Evolutionary conservation across 2,888 invertebrate species (phyloP), one percentile per base, ranked within the genome.

Genomic region (Drosophila pseudotakahashii): DNA sequence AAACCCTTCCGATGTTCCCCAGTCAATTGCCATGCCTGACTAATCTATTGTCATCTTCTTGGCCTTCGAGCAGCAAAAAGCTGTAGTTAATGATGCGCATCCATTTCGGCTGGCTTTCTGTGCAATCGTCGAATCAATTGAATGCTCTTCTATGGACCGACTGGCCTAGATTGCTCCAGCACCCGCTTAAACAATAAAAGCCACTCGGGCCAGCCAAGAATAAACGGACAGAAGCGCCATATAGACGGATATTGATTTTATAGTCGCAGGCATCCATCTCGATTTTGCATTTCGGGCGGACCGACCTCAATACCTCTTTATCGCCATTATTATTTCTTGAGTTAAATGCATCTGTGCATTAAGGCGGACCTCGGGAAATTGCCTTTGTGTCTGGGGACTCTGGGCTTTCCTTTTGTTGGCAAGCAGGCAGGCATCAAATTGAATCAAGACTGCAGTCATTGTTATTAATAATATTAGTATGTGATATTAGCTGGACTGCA

Each of bases 101-200:
- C 34, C 9, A 47, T 54, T 60, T 66, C 16, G 23, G 44, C 2
- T 30, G 42, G 53, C 13, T 37, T 45, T 53, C 52, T 44, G 32
- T 47, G 45, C 55, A 53, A 51, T 66, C 69, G 53, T 59, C 23
- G 61, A 70, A 44, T 70, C 67, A 70, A 70, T 67, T 45, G 69
- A 66, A 66, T 68, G 69, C 45, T 68, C 64, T 70, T 70, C 67
- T 47, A 30, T 48, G 52, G 63, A n/a, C 64, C 36, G 58, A 42
- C 36, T 71, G 70, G 51, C 70, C 70, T 71, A 71, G 66, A 71
- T 71, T 69, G 47, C 36, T 10, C 47, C 54, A 19, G 53, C 53
- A 51, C 19, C 47, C 64, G 67, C 76, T 79, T 57, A 73, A 79
- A 81, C 79, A 78, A 81, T 79, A 78, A 81, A 78, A 78, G 69